Conservation (phyloP, 1,140 invertebrate genomes). For the Drosophila obscura region DNA sequence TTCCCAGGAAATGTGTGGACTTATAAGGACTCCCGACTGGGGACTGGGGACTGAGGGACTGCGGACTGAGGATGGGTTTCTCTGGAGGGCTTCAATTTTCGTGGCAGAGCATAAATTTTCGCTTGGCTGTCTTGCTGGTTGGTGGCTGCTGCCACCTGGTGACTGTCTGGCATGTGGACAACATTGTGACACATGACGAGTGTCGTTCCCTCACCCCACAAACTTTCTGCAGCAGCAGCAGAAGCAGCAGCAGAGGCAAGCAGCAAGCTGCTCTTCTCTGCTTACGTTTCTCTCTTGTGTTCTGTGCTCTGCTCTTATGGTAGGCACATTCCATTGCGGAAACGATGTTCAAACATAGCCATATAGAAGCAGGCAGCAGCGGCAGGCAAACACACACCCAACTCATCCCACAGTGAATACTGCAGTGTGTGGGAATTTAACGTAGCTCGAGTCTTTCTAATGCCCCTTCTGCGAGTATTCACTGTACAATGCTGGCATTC, state of each 20-base stretch:
- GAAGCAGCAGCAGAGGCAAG: too few species aligned
- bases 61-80: too few species aligned
- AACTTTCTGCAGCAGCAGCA: too few species aligned
- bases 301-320: constrained; percentile 16
- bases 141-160: constrained; percentile 26
- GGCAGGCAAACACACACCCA: constrained; percentile 21
- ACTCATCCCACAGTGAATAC: constrained; percentile 4
- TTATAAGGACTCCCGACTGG: too few species aligned
- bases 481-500: constrained; percentile 42
- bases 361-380: constrained; percentile 32
- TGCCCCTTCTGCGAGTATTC: neutral
- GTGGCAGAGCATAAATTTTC: too few species aligned
- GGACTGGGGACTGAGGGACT: too few species aligned
- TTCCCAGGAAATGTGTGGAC: too few species aligned
- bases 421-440: neutral
- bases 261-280: neutral
- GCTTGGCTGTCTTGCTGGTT: too few species aligned
- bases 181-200: constrained; percentile 49
- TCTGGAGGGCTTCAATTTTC: too few species aligned
- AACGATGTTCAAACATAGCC: constrained; percentile 56
- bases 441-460: too few species aligned
- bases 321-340: constrained; percentile 62
- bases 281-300: neutral
- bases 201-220: constrained; percentile 14
- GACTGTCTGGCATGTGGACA: constrained; percentile 26